Evolutionary conservation across 2,888 invertebrate genomes (phyloP).

Genomic region (Beris chalybata): DNA sequence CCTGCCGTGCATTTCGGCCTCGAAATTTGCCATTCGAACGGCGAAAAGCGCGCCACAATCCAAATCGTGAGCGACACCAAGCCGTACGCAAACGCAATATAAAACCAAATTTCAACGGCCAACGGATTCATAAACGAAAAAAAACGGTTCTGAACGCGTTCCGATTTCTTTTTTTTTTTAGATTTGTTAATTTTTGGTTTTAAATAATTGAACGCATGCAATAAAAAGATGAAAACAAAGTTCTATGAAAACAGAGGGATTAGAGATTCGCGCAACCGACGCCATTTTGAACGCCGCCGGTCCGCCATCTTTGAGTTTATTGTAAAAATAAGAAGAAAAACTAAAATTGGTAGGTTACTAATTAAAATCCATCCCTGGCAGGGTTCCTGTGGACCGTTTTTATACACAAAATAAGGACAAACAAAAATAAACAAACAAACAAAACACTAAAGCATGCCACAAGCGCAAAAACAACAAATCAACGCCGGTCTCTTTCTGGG

Average conservation of each 20-base stretch:
- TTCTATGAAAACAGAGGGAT: background rate
- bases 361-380: background rate
- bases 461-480: too few species aligned
- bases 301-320: too few species aligned
- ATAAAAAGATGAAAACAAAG: conserved; percentile 6
- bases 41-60: conserved; percentile 82
- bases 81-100: conserved; percentile 76
- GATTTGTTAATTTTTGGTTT: too few species aligned
- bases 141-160: conserved; percentile 67
- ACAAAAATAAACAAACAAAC: too few species aligned
- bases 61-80: conserved; percentile 79
- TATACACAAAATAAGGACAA: too few species aligned
- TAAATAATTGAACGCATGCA: background rate
- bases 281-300: too few species aligned
- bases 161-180: conserved; percentile 54
- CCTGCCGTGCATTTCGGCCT: conserved; percentile 62
- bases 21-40: conserved; percentile 74
- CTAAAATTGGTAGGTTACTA: background rate
- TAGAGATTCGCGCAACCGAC: too few species aligned
- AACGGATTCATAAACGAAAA: conserved; percentile 87
- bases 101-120: conserved; percentile 82
- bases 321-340: background rate
- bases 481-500: too few species aligned
- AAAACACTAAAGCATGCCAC: too few species aligned
- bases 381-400: too few species aligned